These are phyloP conservation scores for Ptilorrhoa leucosticta DNA, from an alignment of 2,113 vertebrate species.

Conservation along the genomic window DNA sequence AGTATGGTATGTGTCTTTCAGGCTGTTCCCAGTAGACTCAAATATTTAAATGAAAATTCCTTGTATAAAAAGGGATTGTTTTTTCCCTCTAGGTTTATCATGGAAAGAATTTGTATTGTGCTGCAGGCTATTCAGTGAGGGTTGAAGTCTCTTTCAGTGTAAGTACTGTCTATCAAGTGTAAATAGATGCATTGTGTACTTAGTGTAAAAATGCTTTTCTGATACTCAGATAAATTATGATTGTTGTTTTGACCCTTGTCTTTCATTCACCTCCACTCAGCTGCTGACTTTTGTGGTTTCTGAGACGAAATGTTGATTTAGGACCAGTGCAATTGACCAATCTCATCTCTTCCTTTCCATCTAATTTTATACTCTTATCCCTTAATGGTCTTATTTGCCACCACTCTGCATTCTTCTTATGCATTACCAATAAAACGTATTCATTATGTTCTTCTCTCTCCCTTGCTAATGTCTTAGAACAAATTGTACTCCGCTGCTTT, in stretches of 20 bases:
- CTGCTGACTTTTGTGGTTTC: slow-evolving; percentile 41
- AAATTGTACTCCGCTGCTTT: slow-evolving; percentile 24
- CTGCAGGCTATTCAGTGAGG: background rate
- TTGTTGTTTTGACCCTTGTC: slow-evolving; percentile 15
- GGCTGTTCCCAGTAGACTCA: background rate
- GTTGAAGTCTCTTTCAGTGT: background rate
- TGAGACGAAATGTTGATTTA: slow-evolving; percentile 42
- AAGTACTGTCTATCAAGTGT: background rate
- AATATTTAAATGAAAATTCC: slow-evolving; percentile 15
- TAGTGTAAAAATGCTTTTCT: slow-evolving; percentile 25
- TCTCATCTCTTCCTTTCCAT: slow-evolving; percentile 23
- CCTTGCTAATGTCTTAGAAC: slow-evolving; percentile 32
- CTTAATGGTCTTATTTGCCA: slow-evolving; percentile 41
- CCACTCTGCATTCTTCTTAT: slow-evolving; percentile 13
- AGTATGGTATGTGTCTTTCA: background rate
- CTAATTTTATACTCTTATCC: slow-evolving; percentile 35
- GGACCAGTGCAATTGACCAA: background rate
- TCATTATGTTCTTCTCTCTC: slow-evolving; percentile 28
- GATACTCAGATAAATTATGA: background rate
- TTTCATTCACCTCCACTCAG: slow-evolving; percentile 14
- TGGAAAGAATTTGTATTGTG: background rate
- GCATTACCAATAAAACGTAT: slow-evolving; percentile 28
- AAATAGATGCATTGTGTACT: background rate
- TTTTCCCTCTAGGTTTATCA: background rate
- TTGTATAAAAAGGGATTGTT: background rate